Evolutionary conservation across 2,797 vertebrate genomes (phyloP).

Genomic region (Paguma larvata): DNA sequence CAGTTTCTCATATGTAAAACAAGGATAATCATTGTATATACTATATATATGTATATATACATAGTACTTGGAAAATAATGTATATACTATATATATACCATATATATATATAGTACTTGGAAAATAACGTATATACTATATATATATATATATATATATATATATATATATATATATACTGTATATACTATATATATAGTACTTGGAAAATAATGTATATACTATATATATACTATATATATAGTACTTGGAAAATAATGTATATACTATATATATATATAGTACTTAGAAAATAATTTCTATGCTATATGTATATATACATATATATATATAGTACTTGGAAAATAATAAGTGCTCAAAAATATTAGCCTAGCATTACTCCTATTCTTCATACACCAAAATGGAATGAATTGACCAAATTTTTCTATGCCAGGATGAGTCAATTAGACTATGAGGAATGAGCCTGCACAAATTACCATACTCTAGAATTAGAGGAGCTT

Average conservation of each 20-base stretch:
- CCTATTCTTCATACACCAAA: background rate
- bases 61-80: too few relatives aligned
- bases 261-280: too few relatives aligned
- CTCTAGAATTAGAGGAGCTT: background rate
- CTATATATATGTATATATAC: background rate
- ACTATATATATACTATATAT: too few relatives aligned
- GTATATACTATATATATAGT: too few relatives aligned
- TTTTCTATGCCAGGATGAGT: slow-evolving; percentile 10
- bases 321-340: too few relatives aligned
- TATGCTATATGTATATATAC: too few relatives aligned
- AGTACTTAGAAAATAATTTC: background rate
- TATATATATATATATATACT: too few relatives aligned
- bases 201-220: too few relatives aligned
- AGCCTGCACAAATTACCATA: background rate
- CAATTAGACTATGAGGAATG: background rate
- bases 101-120: too few relatives aligned
- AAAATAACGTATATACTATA: too few relatives aligned
- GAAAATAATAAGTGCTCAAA: background rate
- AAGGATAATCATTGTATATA: background rate
- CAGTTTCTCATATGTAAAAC: slow-evolving; percentile 54
- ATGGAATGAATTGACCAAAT: background rate
- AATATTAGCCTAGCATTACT: background rate
- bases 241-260: background rate
- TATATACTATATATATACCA: too few relatives aligned
- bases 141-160: background rate